phyloP scores from a whole-genome alignment of 2,797 vertebrate species.

The Cryptoblepharus egeriae region DNA sequence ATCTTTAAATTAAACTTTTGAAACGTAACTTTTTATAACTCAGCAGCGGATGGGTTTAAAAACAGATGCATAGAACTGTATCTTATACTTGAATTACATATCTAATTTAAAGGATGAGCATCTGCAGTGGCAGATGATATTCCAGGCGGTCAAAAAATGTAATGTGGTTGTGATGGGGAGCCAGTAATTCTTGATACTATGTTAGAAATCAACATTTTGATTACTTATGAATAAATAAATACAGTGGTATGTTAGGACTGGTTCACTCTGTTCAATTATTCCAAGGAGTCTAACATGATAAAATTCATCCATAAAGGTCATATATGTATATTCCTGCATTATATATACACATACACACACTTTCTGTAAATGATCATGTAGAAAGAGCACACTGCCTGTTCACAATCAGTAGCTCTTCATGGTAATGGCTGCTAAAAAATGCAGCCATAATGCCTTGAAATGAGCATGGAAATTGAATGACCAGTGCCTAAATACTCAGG shows the following conservation, averaged over 20 bases:
- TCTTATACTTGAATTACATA: constrained; percentile 66
- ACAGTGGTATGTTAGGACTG: constrained; percentile 43
- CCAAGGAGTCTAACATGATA: neutral
- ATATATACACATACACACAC: neutral
- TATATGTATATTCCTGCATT: no score
- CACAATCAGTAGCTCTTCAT: neutral
- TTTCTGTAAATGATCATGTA: neutral
- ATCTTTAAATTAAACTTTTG: constrained; percentile 63
- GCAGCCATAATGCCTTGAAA: no score
- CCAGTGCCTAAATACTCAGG: no score
- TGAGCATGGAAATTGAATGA: no score
- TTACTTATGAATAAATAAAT: constrained; percentile 51
- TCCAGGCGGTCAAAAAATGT: constrained; percentile 65
- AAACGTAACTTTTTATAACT: constrained; percentile 57
- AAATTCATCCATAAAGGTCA: neutral
- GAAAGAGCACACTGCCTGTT: no score
- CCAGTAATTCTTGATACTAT: constrained; percentile 54
- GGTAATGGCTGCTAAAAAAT: neutral
- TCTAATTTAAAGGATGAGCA: constrained; percentile 74
- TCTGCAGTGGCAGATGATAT: constrained; percentile 75
- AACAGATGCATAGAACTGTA: constrained; percentile 69
- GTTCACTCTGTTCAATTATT: neutral
- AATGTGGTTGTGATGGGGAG: constrained; percentile 16
- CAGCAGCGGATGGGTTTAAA: constrained; percentile 71
- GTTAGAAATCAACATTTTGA: constrained; percentile 65